Evolutionary conservation across 2,113 vertebrate genomes (phyloP).

Genomic region (Orycteropus afer): DNA sequence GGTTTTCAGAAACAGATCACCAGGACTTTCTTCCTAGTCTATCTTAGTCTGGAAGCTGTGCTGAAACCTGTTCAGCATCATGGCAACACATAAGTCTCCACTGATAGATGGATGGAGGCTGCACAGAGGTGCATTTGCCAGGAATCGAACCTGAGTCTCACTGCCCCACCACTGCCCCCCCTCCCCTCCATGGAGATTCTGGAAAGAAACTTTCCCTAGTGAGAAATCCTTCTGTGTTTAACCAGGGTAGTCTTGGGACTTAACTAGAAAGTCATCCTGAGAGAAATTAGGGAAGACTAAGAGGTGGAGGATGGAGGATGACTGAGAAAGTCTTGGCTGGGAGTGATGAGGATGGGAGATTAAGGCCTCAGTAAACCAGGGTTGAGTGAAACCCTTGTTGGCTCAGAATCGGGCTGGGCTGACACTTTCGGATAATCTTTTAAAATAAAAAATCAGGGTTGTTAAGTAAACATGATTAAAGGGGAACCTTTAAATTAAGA

Average conservation of each 20-base stretch:
- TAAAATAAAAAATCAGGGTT: not conserved
- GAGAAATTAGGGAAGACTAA: not conserved
- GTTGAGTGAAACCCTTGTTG: not conserved
- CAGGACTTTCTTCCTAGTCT: not conserved
- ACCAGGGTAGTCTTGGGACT: not conserved
- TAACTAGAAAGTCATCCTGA: not conserved
- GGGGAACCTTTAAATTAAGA: not conserved
- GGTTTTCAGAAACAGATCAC: not conserved
- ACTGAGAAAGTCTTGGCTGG: not conserved
- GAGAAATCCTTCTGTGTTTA: not conserved
- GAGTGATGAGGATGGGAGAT: not conserved
- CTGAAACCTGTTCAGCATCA: not conserved
- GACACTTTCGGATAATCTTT: not conserved
- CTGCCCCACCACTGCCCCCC: not conserved
- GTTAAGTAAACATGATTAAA: not conserved
- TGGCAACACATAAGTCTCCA: no score
- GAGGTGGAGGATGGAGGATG: accelerated
- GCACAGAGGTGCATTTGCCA: not conserved
- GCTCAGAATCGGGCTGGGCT: not conserved
- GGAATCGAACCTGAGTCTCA: not conserved
- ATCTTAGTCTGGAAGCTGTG: not conserved
- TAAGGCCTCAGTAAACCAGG: not conserved
- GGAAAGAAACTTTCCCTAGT: slow-evolving; percentile 46
- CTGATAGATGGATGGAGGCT: not conserved
- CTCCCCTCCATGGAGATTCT: not conserved